These are phyloP conservation scores for Mellivora capensis DNA, from an alignment of 2,113 vertebrate genomes.

Conservation along the genomic window DNA sequence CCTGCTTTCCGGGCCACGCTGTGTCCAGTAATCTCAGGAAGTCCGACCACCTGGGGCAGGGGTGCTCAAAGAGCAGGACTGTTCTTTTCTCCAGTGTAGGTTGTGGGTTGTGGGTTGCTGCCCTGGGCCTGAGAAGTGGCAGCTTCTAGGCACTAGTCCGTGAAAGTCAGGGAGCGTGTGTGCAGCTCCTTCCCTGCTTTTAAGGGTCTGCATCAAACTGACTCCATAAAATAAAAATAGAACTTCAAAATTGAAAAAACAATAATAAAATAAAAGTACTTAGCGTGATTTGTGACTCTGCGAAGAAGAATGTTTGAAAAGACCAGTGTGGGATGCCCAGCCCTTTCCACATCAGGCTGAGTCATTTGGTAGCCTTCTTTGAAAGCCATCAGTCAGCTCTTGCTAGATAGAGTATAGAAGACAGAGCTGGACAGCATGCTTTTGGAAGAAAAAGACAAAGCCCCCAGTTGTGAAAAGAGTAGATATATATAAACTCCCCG, in stretches of 20 bases:
- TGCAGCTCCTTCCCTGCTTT: neutral
- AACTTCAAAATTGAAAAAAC: neutral
- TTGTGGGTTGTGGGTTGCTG: neutral
- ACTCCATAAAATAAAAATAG: neutral
- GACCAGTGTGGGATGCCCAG: neutral
- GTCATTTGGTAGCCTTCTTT: neutral
- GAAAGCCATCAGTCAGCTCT: neutral
- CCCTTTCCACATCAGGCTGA: neutral
- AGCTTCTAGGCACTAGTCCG: neutral
- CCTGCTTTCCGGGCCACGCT: neutral
- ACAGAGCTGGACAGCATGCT: neutral
- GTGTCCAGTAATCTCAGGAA: neutral
- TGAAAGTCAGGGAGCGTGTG: neutral
- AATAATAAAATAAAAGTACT: neutral
- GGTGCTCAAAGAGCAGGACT: neutral
- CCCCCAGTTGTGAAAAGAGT: neutral
- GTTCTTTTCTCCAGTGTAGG: neutral
- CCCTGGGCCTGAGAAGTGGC: neutral
- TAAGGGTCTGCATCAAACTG: neutral
- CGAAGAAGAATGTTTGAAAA: neutral
- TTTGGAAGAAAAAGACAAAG: neutral
- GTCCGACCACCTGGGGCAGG: neutral
- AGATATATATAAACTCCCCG: neutral
- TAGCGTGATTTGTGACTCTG: neutral
- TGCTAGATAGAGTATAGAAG: neutral